These are phyloP conservation scores for Gymnoscelis rufifasciata DNA, from an alignment of 2,888 invertebrate genomes.

Conservation along the genomic window DNA sequence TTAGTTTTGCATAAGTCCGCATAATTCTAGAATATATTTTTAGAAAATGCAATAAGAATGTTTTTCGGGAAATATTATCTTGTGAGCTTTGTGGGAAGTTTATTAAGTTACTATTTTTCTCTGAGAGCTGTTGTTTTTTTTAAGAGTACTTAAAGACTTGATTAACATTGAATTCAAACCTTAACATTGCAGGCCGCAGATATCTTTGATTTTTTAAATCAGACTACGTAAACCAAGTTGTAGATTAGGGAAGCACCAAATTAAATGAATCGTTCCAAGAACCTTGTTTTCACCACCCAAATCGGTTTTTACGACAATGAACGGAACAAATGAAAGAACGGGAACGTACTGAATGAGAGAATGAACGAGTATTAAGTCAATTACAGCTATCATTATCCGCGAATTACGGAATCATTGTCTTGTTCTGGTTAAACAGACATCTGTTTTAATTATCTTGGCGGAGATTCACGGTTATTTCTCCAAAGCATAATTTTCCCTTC, in stretches of 20 bases:
- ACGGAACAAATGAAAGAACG: conserved; percentile 14
- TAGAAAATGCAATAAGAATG: conserved; percentile 13
- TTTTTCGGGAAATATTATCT: conserved; percentile 11
- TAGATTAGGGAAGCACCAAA: not conserved
- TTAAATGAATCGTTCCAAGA: conserved; percentile 16
- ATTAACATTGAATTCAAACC: too few relatives aligned
- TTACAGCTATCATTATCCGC: conserved; percentile 53
- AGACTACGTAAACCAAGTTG: too few relatives aligned
- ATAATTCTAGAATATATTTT: conserved; percentile 18
- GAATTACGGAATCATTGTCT: conserved; percentile 55
- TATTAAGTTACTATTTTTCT: not conserved
- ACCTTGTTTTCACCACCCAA: conserved; percentile 12
- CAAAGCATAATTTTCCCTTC: not conserved
- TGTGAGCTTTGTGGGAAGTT: not conserved
- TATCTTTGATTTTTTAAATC: too few relatives aligned
- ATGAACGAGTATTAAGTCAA: conserved; percentile 36
- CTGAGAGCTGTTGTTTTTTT: not conserved
- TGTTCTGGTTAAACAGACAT: conserved; percentile 27
- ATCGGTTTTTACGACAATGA: conserved; percentile 17
- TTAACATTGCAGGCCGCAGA: too few relatives aligned
- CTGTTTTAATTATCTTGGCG: conserved; percentile 24
- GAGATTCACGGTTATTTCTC: conserved; percentile 6
- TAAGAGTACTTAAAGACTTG: not conserved
- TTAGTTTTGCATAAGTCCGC: conserved; percentile 17
- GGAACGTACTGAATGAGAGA: conserved; percentile 11